These are phyloP conservation scores for Daboia siamensis DNA, from an alignment of 2,113 vertebrate species.

Conservation along the genomic window DNA sequence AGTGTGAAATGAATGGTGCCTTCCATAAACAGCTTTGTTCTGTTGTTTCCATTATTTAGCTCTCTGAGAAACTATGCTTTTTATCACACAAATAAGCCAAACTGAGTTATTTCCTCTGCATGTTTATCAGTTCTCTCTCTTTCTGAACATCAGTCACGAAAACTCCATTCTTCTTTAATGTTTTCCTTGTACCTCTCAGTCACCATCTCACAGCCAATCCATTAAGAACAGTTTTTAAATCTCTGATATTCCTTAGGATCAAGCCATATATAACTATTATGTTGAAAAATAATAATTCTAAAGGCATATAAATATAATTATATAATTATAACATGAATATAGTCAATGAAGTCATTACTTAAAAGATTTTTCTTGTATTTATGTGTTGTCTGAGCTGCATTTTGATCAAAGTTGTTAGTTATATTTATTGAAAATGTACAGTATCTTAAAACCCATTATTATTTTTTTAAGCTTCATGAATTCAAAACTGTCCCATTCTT, in stretches of 20 bases:
- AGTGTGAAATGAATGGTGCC: not conserved
- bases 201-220: not conserved
- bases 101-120: no score
- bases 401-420: not conserved
- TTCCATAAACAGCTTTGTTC: not conserved
- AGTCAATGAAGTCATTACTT: not conserved
- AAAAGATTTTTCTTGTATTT: not conserved
- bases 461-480: not conserved
- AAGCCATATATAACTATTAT: not conserved
- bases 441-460: not conserved
- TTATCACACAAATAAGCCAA: no score
- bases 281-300: not conserved
- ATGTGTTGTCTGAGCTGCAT: not conserved
- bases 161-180: not conserved
- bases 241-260: not conserved
- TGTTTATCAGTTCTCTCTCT: not conserved
- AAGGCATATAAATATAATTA: not conserved
- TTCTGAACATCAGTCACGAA: not conserved
- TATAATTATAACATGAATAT: no score
- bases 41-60: not conserved
- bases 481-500: not conserved
- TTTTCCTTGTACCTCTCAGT: not conserved
- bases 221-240: not conserved
- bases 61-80: not conserved
- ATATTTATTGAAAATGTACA: not conserved